These are phyloP conservation scores for Ectropis crepuscularia DNA, from an alignment of 2,888 invertebrate species.

Conservation along the genomic window DNA sequence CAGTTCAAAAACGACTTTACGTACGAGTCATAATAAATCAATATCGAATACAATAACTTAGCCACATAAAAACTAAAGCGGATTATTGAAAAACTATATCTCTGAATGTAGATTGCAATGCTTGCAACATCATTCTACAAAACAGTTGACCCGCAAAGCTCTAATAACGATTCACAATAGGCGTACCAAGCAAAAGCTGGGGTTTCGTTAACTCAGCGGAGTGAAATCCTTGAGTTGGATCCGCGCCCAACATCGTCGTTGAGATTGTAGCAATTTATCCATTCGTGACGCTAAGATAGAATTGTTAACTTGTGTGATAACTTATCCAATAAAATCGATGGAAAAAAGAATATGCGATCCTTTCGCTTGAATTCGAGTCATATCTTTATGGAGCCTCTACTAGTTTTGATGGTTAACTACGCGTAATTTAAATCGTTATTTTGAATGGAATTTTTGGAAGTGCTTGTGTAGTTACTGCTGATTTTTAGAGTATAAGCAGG, in stretches of 20 bases:
- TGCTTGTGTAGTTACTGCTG: too few relatives aligned
- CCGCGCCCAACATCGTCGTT: conserved; percentile 60
- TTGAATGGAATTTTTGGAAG: too few relatives aligned
- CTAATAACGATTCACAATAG: conserved; percentile 65
- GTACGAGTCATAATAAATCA: neutral
- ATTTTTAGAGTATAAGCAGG: too few relatives aligned
- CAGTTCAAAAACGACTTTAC: neutral
- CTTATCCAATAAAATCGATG: conserved; percentile 16
- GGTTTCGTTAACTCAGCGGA: conserved; percentile 70
- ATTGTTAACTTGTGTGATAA: conserved; percentile 33
- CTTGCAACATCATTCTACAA: conserved; percentile 43
- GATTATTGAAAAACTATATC: conserved; percentile 37
- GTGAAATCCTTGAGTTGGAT: conserved; percentile 71
- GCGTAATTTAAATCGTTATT: too few relatives aligned
- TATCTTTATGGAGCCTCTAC: too few relatives aligned
- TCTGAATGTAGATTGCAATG: conserved; percentile 45
- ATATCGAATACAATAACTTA: neutral
- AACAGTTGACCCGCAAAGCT: conserved; percentile 59
- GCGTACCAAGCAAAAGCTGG: conserved; percentile 53
- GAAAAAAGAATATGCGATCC: neutral
- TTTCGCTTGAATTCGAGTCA: neutral
- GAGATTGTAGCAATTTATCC: conserved; percentile 72
- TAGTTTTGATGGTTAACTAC: too few relatives aligned
- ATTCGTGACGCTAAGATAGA: conserved; percentile 52
- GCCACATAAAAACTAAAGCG: neutral